These are phyloP conservation scores for Holothuria leucospilota DNA, from an alignment of 53 echinoderm and acorn worm genomes.

Conservation along the genomic window DNA sequence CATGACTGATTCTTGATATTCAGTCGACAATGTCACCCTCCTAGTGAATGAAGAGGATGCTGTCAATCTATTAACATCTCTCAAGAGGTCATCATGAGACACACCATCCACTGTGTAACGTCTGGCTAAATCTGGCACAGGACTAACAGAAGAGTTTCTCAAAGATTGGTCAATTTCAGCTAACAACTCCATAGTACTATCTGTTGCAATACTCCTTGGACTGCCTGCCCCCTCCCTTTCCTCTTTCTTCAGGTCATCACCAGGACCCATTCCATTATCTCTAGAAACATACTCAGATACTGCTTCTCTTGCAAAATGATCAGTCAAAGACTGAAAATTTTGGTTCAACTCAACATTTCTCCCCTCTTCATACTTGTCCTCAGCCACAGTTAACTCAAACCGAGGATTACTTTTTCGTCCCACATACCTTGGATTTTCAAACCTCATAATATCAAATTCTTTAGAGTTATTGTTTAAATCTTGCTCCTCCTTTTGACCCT, in stretches of 20 bases:
- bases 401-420: background rate
- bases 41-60: no score
- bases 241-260: background rate
- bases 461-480: background rate
- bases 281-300: no score
- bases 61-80: no score
- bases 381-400: background rate
- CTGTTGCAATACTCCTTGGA: conserved; percentile 63
- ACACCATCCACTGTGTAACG: background rate
- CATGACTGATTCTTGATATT: no score
- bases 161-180: conserved; percentile 86
- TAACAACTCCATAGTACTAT: conserved; percentile 77
- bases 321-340: no score
- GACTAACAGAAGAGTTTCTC: conserved; percentile 76
- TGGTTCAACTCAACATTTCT: no score
- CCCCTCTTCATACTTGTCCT: no score
- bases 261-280: background rate
- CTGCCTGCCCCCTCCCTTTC: conserved; percentile 14
- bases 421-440: conserved; percentile 17
- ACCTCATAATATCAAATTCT: conserved; percentile 9
- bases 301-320: no score
- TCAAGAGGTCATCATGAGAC: background rate
- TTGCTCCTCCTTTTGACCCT: background rate
- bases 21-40: no score
- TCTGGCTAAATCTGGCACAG: conserved; percentile 48